These are phyloP conservation scores for Thymelicus lineola DNA, from an alignment of 2,888 invertebrate genomes.

Conservation along the genomic window DNA sequence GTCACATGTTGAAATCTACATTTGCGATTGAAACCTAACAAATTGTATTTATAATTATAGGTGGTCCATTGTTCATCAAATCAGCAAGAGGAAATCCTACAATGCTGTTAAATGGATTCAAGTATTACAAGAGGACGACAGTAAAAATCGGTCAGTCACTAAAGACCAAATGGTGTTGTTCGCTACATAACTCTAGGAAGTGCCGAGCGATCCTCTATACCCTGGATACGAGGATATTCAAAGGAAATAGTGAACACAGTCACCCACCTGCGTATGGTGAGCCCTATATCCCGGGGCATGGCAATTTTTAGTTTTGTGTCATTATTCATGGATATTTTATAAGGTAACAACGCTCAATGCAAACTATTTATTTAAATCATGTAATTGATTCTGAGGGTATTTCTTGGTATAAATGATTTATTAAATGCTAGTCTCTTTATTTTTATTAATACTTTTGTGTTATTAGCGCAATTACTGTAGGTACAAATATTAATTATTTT, in stretches of 20 bases:
- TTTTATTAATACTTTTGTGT: no score
- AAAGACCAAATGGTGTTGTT: conserved; percentile 52
- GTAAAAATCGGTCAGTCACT: conserved; percentile 30
- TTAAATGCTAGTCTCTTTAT: no score
- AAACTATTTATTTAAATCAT: no score
- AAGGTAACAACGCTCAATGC: no score
- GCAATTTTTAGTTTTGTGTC: conserved; percentile 12
- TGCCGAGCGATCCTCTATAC: conserved; percentile 48
- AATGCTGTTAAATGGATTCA: conserved; percentile 47
- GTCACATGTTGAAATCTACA: no score
- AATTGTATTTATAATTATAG: background rate
- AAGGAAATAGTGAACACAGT: conserved; percentile 41
- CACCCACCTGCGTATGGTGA: conserved; percentile 30
- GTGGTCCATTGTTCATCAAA: conserved; percentile 16
- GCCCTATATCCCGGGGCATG: background rate
- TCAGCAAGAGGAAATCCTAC: conserved; percentile 50
- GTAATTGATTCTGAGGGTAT: no score
- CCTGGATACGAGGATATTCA: conserved; percentile 41
- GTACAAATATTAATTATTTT: no score
- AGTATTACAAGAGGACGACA: conserved; percentile 45
- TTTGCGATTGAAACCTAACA: no score
- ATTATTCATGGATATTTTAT: background rate
- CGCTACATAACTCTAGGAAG: conserved; percentile 46
- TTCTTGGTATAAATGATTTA: no score
- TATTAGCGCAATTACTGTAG: no score